These are phyloP conservation scores for Mionectes olivaceus DNA, from an alignment of 2,797 vertebrate genomes.

Conservation along the genomic window DNA sequence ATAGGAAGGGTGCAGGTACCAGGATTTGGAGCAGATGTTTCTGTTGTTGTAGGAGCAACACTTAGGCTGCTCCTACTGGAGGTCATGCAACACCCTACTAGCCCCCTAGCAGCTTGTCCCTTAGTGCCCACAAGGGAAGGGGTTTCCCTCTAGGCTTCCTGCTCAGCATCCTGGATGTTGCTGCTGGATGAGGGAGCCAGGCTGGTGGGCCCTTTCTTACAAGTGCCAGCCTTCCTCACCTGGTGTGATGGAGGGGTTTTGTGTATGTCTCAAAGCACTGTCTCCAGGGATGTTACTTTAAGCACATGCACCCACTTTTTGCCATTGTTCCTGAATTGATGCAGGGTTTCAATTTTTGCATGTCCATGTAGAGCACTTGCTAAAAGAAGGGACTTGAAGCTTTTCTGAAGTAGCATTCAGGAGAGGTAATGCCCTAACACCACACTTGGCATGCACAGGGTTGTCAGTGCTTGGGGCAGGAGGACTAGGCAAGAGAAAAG, in stretches of 20 bases:
- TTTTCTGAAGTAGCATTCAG: neutral
- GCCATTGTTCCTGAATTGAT: neutral
- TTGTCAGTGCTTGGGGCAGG: neutral
- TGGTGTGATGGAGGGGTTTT: neutral
- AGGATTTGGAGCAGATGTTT: neutral
- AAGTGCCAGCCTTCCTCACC: neutral
- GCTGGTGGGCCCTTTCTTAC: neutral
- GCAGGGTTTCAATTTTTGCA: neutral
- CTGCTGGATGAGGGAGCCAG: neutral
- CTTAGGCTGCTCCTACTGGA: neutral
- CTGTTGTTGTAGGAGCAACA: neutral
- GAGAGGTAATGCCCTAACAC: neutral
- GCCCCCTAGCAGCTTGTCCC: neutral
- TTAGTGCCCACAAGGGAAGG: neutral
- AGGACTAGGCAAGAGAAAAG: accelerated
- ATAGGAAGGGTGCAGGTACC: neutral
- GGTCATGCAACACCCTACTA: neutral
- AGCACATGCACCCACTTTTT: neutral
- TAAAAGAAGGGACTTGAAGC: neutral
- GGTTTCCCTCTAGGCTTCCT: neutral
- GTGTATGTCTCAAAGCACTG: neutral
- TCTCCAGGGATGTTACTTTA: no score
- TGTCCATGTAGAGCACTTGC: neutral
- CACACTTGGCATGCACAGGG: no score
- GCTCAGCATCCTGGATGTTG: neutral